Conservation (phyloP, 1,140 invertebrate genomes). For the Drosophila busckii region DNA sequence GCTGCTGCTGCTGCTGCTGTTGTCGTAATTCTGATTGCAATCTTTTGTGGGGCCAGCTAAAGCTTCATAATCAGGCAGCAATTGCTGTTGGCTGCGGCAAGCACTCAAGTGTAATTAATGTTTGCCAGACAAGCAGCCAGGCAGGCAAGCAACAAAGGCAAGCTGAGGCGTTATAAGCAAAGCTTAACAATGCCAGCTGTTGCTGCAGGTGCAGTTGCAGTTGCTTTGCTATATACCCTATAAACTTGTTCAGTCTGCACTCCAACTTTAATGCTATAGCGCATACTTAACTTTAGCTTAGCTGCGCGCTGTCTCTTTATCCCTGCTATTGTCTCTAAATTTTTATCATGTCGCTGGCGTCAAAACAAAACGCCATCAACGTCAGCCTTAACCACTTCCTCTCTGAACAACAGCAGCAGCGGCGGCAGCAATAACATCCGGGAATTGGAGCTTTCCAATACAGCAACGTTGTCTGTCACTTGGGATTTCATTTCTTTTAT, state of each 20-base stretch:
- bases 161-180: background rate
- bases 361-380: constrained; percentile 19
- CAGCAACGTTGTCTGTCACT: constrained; percentile 45
- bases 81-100: too few species aligned
- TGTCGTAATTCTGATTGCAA: background rate
- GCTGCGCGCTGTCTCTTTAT: background rate
- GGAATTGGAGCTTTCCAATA: constrained; percentile 18
- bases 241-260: background rate
- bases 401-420: constrained; percentile 22
- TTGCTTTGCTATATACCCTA: constrained; percentile 12
- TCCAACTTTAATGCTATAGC: too few species aligned
- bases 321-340: background rate
- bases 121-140: background rate
- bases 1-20: constrained; percentile 4
- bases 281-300: too few species aligned
- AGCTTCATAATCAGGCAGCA: background rate
- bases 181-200: constrained; percentile 3
- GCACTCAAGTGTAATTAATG: constrained; percentile 8
- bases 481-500: too few species aligned
- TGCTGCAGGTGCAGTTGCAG: background rate
- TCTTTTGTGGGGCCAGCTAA: background rate
- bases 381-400: constrained; percentile 10
- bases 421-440: constrained; percentile 7
- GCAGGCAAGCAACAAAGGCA: constrained; percentile 4
- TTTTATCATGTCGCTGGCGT: constrained; percentile 2